Base-by-base conservation (phyloP, 2,888 invertebrate genomes). In the Ectemnius continuus region DNA sequence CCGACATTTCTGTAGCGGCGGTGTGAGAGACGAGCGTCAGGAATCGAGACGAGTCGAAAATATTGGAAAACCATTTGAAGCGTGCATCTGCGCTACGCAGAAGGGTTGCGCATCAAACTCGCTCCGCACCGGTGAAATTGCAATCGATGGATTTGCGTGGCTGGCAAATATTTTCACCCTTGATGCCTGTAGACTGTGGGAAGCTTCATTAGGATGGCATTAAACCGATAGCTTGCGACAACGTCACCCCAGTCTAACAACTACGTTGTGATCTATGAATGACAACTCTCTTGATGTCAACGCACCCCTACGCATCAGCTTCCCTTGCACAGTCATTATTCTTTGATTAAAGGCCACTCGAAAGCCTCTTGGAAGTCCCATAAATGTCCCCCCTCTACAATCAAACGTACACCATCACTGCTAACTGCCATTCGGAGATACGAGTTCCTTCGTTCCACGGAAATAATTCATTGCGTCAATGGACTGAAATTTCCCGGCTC, bases 21-120 rank as follows among this genome's bases (percentile, higher is more conserved):
- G 14, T n/a, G 36, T 36, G 36, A 36, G 36, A 36, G 36, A 11
- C 36, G 36, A 36, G 36, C 2, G 36, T 36, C 36, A 36, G 8
- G 36, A 36, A 11, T 65, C 28, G 46, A 58, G 28, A 63, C 61
- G 70, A 11, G 63, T 46, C 62, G 69, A 68, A 76, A 67, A 67
- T 72, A 79, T 80, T 26, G 79, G 73, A 70, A 70, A 72, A 76
- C 70, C 69, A 72, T 79, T 79, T 73, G 69, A 57, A 64, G 56
- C 45, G 61, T 46, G 60, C 68, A 68, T 59, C 57, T n/a, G 48
- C 14, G 46, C 52, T 70, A 48, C 60, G 36, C 8, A 36, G 11
- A 48, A 52, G 52, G 20, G 58, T 58, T 46, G 18, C 28, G 47
- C 46, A 4, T n/a, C 4, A 11, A 36, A 57, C 46, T 36, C 45